phyloP scores from a whole-genome alignment of 2,797 vertebrate genomes.

The Aselliscus stoliczkanus region DNA sequence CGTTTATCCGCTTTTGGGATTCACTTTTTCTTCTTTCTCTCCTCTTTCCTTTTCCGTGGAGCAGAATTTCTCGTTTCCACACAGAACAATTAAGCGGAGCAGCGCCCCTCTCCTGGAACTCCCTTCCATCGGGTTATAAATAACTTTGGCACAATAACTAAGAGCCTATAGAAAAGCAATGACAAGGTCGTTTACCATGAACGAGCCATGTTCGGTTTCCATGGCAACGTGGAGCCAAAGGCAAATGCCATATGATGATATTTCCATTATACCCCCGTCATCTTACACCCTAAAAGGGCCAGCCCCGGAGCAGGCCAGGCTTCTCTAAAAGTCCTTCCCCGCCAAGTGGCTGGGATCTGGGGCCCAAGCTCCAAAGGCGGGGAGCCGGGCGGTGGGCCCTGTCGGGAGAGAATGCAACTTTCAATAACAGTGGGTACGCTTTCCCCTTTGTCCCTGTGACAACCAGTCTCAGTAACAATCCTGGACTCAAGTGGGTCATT shows the following conservation, averaged over 20 bases:
- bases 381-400: not conserved
- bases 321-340: not conserved
- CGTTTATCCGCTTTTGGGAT: not conserved
- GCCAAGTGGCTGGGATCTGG: not conserved
- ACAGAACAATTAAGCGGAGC: conserved; percentile 45
- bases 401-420: too few relatives aligned
- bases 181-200: conserved; percentile 79
- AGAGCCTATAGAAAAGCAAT: conserved; percentile 73
- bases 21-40: not conserved
- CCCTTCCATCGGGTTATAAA: conserved; percentile 77
- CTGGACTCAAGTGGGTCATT: not conserved
- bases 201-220: conserved; percentile 78
- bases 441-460: rapidly evolving
- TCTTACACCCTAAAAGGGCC: not conserved
- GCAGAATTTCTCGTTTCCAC: not conserved
- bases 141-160: conserved; percentile 75
- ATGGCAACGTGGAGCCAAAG: conserved; percentile 74
- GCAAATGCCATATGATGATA: conserved; percentile 66
- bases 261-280: conserved; percentile 4
- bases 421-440: not conserved
- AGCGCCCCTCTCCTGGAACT: conserved; percentile 67
- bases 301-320: not conserved
- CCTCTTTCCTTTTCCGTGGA: not conserved
- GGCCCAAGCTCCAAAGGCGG: not conserved
- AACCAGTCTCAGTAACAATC: not conserved